These are phyloP conservation scores for Ephialtes manifestator DNA, from an alignment of 2,888 invertebrate species.

Conservation along the genomic window DNA sequence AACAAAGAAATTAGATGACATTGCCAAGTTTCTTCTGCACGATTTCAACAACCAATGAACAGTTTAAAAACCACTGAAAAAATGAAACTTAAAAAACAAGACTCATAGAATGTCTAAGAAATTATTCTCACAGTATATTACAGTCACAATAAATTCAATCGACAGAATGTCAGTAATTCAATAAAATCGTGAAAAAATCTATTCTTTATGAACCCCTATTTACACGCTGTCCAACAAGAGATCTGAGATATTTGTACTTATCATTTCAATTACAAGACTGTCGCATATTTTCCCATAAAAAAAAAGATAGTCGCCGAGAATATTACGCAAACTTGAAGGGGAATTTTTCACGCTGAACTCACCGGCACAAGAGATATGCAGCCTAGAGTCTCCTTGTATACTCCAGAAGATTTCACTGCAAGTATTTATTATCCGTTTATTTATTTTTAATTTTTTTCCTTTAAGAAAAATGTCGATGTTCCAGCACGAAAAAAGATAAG, in stretches of 20 bases:
- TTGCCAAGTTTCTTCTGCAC: neutral
- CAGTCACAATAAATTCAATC: neutral
- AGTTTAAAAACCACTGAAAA: neutral
- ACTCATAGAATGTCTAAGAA: neutral
- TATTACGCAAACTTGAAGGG: neutral
- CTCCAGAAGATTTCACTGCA: neutral
- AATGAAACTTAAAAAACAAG: too few relatives aligned
- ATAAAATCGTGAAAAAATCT: neutral
- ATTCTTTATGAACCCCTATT: neutral
- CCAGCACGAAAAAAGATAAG: neutral
- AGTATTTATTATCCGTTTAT: neutral
- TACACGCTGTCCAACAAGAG: neutral
- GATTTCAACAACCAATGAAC: neutral
- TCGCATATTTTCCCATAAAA: neutral
- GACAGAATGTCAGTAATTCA: neutral
- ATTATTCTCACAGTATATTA: neutral
- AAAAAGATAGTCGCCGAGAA: neutral
- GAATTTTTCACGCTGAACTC: neutral
- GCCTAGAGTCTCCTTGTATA: neutral
- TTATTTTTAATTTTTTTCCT: too few relatives aligned
- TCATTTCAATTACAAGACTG: neutral
- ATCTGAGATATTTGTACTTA: neutral
- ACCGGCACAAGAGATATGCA: slow-evolving; percentile 4
- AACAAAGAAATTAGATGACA: too few relatives aligned
- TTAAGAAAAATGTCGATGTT: neutral